Percentiles rank a stretch among this genome's conserved stretches.
Conservation (phyloP, 2,888 invertebrate genomes). For the Gnatocerus cornutus region DNA sequence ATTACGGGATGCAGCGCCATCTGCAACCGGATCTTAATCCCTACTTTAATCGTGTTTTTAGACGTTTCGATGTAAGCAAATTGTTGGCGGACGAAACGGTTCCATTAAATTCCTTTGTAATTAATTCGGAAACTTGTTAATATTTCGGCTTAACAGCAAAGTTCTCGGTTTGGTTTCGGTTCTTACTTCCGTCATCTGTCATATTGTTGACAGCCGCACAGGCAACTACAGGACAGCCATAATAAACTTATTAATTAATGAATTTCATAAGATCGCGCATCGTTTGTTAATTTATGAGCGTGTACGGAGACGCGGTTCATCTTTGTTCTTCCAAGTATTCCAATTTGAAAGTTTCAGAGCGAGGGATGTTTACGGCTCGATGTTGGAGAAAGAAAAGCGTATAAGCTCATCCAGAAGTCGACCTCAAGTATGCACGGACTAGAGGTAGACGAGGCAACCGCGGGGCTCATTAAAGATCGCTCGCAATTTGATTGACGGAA, state of each 20-base stretch:
- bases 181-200: constrained; percentile 43
- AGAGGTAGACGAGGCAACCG: constrained; percentile 23
- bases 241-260: constrained; percentile 43
- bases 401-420: constrained; percentile 10
- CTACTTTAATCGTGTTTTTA: constrained; percentile 13
- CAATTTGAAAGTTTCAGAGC: constrained; percentile 40
- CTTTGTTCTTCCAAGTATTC: constrained; percentile 38
- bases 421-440: constrained; percentile 30
- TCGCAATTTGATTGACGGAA: constrained; percentile 43
- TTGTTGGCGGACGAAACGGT: constrained; percentile 22
- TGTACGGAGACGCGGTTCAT: constrained; percentile 13
- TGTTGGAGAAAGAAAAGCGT: constrained; percentile 11
- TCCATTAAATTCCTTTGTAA: constrained; percentile 34
- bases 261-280: constrained; percentile 40
- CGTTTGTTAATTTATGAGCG: constrained; percentile 41
- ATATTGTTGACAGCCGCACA: constrained; percentile 35
- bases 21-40: constrained; percentile 16
- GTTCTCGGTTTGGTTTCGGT: constrained; percentile 32
- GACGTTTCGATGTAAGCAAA: constrained; percentile 11
- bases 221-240: constrained; percentile 38
- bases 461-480: constrained; percentile 25
- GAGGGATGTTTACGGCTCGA: constrained; percentile 7
- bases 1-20: constrained; percentile 39
- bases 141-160: constrained; percentile 34
- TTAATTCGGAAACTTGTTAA: constrained; percentile 44